phyloP scores from a whole-genome alignment of 2,113 vertebrate species.

The Murina feae region DNA sequence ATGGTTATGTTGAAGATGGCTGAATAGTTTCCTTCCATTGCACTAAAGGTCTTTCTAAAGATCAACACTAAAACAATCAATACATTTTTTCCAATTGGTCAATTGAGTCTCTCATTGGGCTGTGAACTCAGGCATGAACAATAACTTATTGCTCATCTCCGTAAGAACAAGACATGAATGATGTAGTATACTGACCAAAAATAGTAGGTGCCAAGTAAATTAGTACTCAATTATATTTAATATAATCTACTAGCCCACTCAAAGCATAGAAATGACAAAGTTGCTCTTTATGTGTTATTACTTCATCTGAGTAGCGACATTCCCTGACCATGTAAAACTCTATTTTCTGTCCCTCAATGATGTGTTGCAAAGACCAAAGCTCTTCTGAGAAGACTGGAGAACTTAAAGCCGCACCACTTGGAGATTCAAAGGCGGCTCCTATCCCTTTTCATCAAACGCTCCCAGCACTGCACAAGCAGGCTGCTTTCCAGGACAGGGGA shows the following conservation, averaged over 20 bases:
- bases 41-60: neutral
- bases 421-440: slow-evolving; percentile 3
- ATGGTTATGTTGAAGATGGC: neutral
- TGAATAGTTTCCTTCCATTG: neutral
- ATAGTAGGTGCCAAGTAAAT: neutral
- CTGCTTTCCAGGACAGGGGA: slow-evolving; percentile 35
- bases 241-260: neutral
- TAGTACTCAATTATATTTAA: neutral
- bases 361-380: neutral
- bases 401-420: neutral
- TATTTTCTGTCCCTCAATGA: neutral
- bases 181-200: neutral
- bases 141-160: neutral
- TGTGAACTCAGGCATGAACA: neutral
- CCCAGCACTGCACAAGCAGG: neutral
- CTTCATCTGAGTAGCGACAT: neutral
- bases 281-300: neutral
- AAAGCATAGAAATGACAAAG: neutral
- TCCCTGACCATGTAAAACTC: neutral
- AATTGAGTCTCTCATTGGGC: neutral
- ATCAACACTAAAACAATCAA: neutral
- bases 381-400: neutral
- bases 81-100: neutral
- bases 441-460: slow-evolving; percentile 44
- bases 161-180: neutral